Evolutionary conservation across 2,888 invertebrate species (phyloP), one percentile per base, ranked within the genome.

Genomic region (Eupsilia transversa): DNA sequence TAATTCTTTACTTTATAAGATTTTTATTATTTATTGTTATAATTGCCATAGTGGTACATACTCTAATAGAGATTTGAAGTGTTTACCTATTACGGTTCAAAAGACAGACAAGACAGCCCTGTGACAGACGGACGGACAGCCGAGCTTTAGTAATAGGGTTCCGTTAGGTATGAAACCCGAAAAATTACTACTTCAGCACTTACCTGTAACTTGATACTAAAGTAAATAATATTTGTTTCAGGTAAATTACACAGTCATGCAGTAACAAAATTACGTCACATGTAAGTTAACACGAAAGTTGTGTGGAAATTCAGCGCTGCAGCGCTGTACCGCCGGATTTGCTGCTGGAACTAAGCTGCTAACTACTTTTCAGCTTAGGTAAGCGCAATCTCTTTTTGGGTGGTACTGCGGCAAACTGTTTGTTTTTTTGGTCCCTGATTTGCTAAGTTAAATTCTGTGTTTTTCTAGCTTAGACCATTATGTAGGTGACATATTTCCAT

Each of bases 181-280:
- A 33, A 46, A 12, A 20, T 10, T 0, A 33, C 23, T 46, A 52
- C 46, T 27, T 17, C 0, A 30, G 9, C 7, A 35, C 9, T n/a
- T 43, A 66, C 52, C 66, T 67, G 14, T 70, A 64, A 64, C 59
- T 63, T 71, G 3, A n/a, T 57, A 74, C 65, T 79, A 52, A 79
- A 57, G 46, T 67, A 30, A 77, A 64, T 78, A 59, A 49, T 66
- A 59, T 63, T 83, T 84, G 72, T 82, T 82, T 52, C 82, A 82
- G 82, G 82, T 82, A 82, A 82, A 35, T 43, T 75, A 52, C 38
- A 33, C 30, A 59, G 71, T 56, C 12, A 59, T 68, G 70, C 60
- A 30, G 54, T 33, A 23, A 71, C 43, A 30, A 52, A 64, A 72
- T 82, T 61, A 71, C 59, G 74, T 74, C 67, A 67, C 64, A 69